Evolutionary conservation across 2,797 vertebrate genomes (phyloP).

Genomic region (Vireo griseus): DNA sequence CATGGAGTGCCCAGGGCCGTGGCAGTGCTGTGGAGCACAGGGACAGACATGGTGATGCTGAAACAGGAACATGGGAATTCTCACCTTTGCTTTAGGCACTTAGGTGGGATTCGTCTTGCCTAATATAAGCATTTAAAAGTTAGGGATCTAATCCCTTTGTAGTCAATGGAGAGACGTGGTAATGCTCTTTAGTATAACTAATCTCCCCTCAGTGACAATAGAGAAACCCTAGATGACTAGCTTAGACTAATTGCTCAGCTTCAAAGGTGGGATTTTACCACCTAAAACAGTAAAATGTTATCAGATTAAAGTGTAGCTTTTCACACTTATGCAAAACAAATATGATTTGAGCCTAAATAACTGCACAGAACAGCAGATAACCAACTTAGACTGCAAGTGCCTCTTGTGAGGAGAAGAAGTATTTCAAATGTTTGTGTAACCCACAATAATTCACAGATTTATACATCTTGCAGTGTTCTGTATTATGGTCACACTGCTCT

Average conservation of each 20-base stretch:
- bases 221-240: slow-evolving; percentile 14
- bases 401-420: neutral
- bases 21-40: neutral
- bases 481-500: neutral
- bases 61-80: neutral
- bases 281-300: slow-evolving; percentile 20
- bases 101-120: neutral
- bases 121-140: neutral
- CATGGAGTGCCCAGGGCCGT: fast-evolving
- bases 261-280: slow-evolving; percentile 35
- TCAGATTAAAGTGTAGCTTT: slow-evolving; percentile 41
- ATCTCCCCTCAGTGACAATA: slow-evolving; percentile 4
- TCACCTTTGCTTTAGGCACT: neutral
- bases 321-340: slow-evolving; percentile 20
- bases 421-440: neutral
- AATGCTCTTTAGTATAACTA: slow-evolving; percentile 50
- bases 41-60: neutral
- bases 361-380: neutral
- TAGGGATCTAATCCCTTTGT: neutral
- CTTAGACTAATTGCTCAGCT: slow-evolving; percentile 45
- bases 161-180: neutral
- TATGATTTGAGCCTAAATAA: slow-evolving; percentile 7
- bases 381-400: neutral
- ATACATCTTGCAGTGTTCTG: neutral
- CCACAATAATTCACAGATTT: neutral